Conservation (phyloP, 1,140 invertebrate genomes). For the Pomacea maculata region DNA sequence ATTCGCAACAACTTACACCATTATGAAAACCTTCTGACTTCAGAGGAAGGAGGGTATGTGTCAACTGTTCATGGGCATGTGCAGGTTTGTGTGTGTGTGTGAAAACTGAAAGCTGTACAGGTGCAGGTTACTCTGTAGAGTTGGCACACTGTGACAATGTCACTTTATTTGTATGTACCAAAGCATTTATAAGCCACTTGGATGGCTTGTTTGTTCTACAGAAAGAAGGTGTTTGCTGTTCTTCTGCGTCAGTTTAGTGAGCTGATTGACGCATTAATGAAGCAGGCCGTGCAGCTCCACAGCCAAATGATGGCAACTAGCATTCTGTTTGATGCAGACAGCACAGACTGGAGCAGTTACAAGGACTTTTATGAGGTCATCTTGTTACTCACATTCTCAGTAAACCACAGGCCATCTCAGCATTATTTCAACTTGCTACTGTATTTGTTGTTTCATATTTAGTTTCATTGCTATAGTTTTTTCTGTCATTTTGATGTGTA, state of each 20-base stretch:
- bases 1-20: conserved; percentile 55
- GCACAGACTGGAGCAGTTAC: conserved; percentile 54
- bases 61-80: neutral
- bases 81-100: conserved; percentile 5
- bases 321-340: conserved; percentile 58
- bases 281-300: conserved; percentile 50
- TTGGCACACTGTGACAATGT: neutral
- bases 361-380: conserved; percentile 63
- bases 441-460: too few relatives aligned
- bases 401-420: too few relatives aligned
- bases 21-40: conserved; percentile 49
- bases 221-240: conserved; percentile 52
- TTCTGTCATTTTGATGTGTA: too few relatives aligned
- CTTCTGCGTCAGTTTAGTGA: conserved; percentile 55
- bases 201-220: conserved; percentile 32
- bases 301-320: conserved; percentile 50
- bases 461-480: too few relatives aligned
- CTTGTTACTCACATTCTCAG: too few relatives aligned
- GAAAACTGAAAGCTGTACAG: neutral
- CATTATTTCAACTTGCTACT: too few relatives aligned
- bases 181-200: neutral
- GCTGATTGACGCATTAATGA: conserved; percentile 50
- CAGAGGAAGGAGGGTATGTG: conserved; percentile 51
- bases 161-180: too few relatives aligned
- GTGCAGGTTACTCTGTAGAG: neutral